These are phyloP conservation scores for Ploceus nigricollis DNA, from an alignment of 2,113 vertebrate genomes.

Conservation along the genomic window DNA sequence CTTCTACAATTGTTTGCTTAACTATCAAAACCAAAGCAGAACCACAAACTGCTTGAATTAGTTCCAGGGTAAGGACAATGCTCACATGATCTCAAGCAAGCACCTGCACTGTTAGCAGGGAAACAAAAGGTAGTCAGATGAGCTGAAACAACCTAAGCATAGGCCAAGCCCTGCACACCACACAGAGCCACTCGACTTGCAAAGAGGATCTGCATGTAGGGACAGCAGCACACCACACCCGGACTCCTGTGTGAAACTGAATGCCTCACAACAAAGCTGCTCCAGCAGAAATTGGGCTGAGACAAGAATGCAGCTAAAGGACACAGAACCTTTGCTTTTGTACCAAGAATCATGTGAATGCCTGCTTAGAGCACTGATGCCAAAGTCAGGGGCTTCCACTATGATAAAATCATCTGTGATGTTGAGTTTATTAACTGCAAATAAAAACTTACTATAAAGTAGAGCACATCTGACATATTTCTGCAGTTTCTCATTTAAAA, in stretches of 20 bases:
- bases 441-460: background rate
- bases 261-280: background rate
- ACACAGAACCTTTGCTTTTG: background rate
- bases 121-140: background rate
- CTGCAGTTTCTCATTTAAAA: constrained; percentile 10
- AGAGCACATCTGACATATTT: background rate
- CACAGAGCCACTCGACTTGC: background rate
- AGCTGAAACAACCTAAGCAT: background rate
- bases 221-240: background rate
- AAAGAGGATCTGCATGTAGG: background rate
- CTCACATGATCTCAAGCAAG: background rate
- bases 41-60: background rate
- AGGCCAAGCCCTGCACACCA: background rate
- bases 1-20: background rate
- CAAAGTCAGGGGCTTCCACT: background rate
- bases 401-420: background rate
- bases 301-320: background rate
- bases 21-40: background rate
- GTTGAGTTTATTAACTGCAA: background rate
- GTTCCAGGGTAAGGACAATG: background rate
- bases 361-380: background rate
- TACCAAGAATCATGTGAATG: background rate
- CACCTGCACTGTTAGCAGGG: background rate
- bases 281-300: background rate
- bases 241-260: background rate